Percentiles rank a stretch among this genome's conserved stretches.
These are phyloP conservation scores for Pilophorus perplexus DNA, from an alignment of 2,888 invertebrate species.

Conservation along the genomic window DNA sequence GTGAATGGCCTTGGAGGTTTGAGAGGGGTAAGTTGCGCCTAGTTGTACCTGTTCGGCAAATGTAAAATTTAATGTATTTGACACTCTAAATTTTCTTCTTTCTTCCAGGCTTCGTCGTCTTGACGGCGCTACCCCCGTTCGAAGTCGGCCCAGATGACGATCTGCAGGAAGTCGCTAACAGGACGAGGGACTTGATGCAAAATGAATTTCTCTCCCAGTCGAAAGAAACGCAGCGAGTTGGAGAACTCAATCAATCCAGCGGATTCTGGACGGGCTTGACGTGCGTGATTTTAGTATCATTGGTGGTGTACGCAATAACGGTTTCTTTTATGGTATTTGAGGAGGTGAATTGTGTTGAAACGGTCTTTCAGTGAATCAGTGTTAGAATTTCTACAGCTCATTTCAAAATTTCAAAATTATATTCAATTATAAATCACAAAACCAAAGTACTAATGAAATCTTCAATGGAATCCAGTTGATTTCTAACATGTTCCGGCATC, in stretches of 20 bases:
- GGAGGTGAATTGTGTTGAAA: constrained; percentile 4
- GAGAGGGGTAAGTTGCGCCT: constrained; percentile 62
- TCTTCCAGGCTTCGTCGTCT: constrained; percentile 6
- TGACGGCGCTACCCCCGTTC: constrained; percentile 6
- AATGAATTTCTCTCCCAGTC: constrained; percentile 8
- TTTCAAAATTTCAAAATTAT: no score
- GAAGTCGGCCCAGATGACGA: constrained; percentile 10
- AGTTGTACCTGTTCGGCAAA: neutral
- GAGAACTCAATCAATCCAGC: neutral
- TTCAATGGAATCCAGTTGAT: constrained; percentile 23
- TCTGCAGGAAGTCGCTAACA: neutral
- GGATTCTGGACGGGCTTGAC: neutral
- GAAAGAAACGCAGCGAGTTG: constrained; percentile 1
- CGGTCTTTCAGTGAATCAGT: no score
- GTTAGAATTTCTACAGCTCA: no score
- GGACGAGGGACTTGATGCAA: constrained; percentile 23
- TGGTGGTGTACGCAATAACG: neutral
- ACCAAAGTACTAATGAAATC: constrained; percentile 23
- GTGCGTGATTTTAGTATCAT: neutral
- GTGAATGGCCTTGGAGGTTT: constrained; percentile 52
- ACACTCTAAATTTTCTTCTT: neutral
- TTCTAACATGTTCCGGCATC: neutral
- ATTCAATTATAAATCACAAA: no score
- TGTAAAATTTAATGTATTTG: neutral
- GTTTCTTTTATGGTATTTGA: neutral